phyloP scores from a whole-genome alignment of 1,140 invertebrate genomes.

The Calosoma granatense region DNA sequence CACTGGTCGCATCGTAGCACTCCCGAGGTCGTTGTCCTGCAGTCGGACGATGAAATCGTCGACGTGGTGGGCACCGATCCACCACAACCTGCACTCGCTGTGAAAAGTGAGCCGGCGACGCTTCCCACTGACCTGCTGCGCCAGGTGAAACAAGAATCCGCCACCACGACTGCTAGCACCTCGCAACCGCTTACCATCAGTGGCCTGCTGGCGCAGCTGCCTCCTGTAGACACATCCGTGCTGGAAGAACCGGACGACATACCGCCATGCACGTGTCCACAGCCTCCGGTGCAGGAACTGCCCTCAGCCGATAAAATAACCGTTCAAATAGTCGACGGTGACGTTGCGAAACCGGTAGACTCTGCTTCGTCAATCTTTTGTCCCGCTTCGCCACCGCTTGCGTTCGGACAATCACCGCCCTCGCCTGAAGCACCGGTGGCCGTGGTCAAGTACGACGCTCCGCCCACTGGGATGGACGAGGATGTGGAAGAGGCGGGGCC shows the following conservation, averaged over 20 bases:
- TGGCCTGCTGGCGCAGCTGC: constrained; percentile 27
- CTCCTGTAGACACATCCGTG: constrained; percentile 24
- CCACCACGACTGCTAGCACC: too few species aligned
- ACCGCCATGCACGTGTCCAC: constrained; percentile 21
- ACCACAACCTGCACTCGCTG: background rate
- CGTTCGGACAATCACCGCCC: background rate
- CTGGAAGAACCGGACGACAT: background rate
- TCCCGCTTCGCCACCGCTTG: background rate
- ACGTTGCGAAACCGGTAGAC: background rate
- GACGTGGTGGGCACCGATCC: background rate
- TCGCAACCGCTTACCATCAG: constrained; percentile 25
- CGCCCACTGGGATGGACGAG: constrained; percentile 15
- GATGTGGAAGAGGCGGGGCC: constrained; percentile 15
- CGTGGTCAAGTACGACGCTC: background rate
- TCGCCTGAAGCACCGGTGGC: background rate
- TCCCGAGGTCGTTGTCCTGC: background rate
- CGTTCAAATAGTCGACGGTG: background rate
- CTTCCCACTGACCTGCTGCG: background rate
- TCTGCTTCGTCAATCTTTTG: background rate
- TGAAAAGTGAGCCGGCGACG: background rate
- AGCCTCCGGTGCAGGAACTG: background rate
- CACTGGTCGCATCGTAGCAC: background rate
- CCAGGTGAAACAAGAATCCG: background rate
- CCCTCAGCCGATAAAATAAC: background rate
- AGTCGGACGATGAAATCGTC: constrained; percentile 1